Evolutionary conservation across 1,140 invertebrate species (phyloP), one percentile per base, ranked within the genome.

Genomic region (Zaprionus ghesquierei): DNA sequence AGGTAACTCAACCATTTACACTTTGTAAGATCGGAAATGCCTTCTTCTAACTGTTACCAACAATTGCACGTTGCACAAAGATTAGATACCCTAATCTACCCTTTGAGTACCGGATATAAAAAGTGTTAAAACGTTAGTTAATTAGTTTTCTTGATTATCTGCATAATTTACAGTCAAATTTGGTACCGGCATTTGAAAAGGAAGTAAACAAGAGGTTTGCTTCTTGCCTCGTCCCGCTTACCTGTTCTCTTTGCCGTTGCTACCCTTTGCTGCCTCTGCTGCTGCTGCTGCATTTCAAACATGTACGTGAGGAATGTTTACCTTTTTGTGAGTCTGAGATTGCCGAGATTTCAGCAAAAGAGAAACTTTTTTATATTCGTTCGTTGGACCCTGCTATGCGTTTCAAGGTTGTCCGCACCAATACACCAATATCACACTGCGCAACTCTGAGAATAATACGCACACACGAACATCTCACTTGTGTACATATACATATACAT

Each of bases 361-460:
- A 69, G 65, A 74, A 74, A 74, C 60, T 77, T 78, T n/a, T 35
- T 86, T 87, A 78, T 87, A 82, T 74, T 74, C 82, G 82, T 87
- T 87, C 82, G 79, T 87, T 87, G 82, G 84, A 89, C 82, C 68
- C 82, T 65, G 75, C 84, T 64, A 69, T 71, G 66, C 69, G 68
- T 87, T 87, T 87, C 82, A 87, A 87, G 82, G 82, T 87, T 87
- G 79, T 69, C 81, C 75, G 77, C 61, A 58, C 79, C 69, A 69
- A 54, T 59, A 54, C 70, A 65, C 53, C 55, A 49, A 38, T n/a
- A n/a, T n/a, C 46, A 74, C n/a, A 15, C n/a, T 15, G 35, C n/a
- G 13, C 35, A 41, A n/a, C n/a, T 41, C 35, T 15, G 35, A 27
- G 35, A 41, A n/a, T 15, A 41, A 22, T 5, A 41, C 35, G 6